Conservation (phyloP, 37 sponge, comb jelly and placozoan species). For the Chondrosia reniformis region DNA sequence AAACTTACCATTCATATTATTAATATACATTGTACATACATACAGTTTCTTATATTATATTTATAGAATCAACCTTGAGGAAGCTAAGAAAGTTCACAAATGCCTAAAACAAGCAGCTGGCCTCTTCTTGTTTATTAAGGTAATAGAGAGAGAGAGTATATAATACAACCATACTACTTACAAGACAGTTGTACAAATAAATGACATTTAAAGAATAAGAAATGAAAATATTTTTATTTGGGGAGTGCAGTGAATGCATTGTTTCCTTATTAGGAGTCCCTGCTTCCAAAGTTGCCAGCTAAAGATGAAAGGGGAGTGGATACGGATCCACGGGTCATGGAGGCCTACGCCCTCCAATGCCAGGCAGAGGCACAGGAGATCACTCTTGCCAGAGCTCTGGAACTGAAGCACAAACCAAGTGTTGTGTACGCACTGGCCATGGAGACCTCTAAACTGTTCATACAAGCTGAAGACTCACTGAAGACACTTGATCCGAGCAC, state of each 20-base stretch:
- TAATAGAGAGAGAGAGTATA: no score
- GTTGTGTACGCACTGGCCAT: conserved; percentile 78
- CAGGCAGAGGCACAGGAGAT: conserved; percentile 96
- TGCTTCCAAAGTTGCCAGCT: conserved; percentile 76
- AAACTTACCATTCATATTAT: background rate
- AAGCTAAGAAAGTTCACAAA: conserved; percentile 94
- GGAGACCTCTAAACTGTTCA: conserved; percentile 80
- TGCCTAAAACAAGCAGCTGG: conserved; percentile 90
- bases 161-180: no score
- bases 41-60: background rate
- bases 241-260: background rate
- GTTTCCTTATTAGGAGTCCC: conserved; percentile 30
- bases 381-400: conserved; percentile 93
- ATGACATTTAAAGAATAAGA: no score
- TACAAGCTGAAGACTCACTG: conserved; percentile 77
- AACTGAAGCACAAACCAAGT: conserved; percentile 89
- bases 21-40: background rate
- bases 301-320: conserved; percentile 79
- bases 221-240: background rate
- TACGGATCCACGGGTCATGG: conserved; percentile 75
- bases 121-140: conserved; percentile 39
- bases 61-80: conserved; percentile 67
- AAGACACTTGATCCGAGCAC: conserved; percentile 72
- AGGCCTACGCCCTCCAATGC: conserved; percentile 88
- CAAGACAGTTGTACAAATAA: no score